These are phyloP conservation scores for Zygaena filipendulae DNA, from an alignment of 2,888 invertebrate genomes.

Conservation along the genomic window DNA sequence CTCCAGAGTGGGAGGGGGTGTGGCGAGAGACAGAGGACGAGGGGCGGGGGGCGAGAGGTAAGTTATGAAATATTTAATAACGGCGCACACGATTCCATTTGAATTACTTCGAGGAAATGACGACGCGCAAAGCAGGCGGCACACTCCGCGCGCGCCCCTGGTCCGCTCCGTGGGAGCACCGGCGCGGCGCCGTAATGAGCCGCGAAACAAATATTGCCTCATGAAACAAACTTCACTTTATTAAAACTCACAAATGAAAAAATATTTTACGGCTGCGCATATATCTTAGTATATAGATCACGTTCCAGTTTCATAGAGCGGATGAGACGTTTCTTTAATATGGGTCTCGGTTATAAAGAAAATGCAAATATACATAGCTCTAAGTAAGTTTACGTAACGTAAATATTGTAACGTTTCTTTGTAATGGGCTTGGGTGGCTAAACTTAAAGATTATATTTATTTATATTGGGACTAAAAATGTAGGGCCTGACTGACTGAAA, in stretches of 20 bases:
- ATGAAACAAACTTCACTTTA: slow-evolving; percentile 17
- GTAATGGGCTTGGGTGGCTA: no score
- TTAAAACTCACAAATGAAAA: slow-evolving; percentile 18
- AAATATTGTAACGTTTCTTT: no score
- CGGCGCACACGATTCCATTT: slow-evolving; percentile 69
- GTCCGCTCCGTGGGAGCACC: slow-evolving; percentile 18
- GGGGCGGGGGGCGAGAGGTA: slow-evolving; percentile 36
- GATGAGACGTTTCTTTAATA: no score
- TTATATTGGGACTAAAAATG: no score
- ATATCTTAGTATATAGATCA: no score
- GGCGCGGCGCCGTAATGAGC: slow-evolving; percentile 16
- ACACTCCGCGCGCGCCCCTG: slow-evolving; percentile 31
- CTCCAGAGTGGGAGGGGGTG: slow-evolving; percentile 36
- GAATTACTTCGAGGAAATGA: slow-evolving; percentile 69
- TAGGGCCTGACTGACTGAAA: no score
- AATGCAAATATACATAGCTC: no score
- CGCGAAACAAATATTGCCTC: slow-evolving; percentile 19
- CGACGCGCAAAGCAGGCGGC: slow-evolving; percentile 49
- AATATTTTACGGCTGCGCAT: slow-evolving; percentile 10
- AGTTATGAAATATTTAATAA: slow-evolving; percentile 71
- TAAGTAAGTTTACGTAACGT: no score
- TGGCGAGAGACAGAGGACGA: slow-evolving; percentile 28
- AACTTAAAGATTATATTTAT: no score
- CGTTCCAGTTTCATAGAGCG: no score
- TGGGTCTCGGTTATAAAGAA: no score